Conservation (phyloP, 2,888 invertebrate genomes). For the Polymixis lichenea region DNA sequence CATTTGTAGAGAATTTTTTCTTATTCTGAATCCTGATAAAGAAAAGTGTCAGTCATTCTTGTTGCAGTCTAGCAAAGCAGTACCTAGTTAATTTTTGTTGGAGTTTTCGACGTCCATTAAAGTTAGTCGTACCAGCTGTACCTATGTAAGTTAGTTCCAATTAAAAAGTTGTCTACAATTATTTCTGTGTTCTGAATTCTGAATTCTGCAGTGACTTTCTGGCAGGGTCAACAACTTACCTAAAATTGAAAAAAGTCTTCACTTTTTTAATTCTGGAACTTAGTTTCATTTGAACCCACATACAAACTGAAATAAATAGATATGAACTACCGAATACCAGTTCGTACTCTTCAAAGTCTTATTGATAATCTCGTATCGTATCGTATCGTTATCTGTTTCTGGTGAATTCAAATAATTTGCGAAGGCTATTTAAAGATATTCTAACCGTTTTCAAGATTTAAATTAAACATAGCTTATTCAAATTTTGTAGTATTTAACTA, state of each 20-base stretch:
- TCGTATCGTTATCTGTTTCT: too few relatives aligned
- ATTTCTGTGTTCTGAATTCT: too few relatives aligned
- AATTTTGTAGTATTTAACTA: too few relatives aligned
- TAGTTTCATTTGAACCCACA: neutral
- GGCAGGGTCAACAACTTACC: neutral
- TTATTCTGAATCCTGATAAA: neutral
- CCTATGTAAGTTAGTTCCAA: neutral
- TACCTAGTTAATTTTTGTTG: neutral
- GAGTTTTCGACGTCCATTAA: neutral
- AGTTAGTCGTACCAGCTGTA: neutral
- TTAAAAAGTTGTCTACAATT: neutral
- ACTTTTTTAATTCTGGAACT: neutral
- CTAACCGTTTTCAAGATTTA: neutral
- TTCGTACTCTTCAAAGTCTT: neutral
- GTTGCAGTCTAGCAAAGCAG: neutral
- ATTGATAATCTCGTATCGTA: too few relatives aligned
- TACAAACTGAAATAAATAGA: constrained; percentile 2
- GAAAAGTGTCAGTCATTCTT: neutral
- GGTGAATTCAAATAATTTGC: neutral
- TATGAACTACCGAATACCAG: too few relatives aligned
- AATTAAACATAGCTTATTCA: too few relatives aligned
- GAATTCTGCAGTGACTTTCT: neutral
- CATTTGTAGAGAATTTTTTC: neutral
- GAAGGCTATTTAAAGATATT: neutral
- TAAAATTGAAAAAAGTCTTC: neutral